These are phyloP conservation scores for Lacanobia oleracea DNA, from an alignment of 2,888 invertebrate species.

Conservation along the genomic window DNA sequence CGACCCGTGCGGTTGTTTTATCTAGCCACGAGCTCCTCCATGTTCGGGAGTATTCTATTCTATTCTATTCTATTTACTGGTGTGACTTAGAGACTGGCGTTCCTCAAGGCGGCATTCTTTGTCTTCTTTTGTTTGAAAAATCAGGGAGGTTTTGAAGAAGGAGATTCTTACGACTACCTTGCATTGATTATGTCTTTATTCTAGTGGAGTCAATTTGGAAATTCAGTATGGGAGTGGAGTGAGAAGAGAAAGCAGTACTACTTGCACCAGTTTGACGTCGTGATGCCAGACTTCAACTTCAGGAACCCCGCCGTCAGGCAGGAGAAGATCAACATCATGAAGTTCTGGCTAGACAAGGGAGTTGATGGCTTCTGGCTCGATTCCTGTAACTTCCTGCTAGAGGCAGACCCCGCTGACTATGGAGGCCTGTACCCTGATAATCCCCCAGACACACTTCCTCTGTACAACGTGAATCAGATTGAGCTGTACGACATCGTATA, in stretches of 20 bases:
- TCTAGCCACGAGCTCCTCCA: too few species aligned
- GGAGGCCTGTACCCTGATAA: constrained; percentile 86
- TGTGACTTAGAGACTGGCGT: too few species aligned
- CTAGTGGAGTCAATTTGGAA: constrained; percentile 91
- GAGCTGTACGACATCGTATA: constrained; percentile 90
- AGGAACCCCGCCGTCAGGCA: constrained; percentile 89
- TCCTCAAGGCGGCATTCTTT: too few species aligned
- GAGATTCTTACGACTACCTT: too few species aligned
- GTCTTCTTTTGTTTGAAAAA: too few species aligned
- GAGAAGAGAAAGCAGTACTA: constrained; percentile 92
- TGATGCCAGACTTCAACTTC: constrained; percentile 93
- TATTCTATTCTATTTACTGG: too few species aligned
- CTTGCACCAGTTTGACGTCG: constrained; percentile 92
- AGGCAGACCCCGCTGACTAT: constrained; percentile 84
- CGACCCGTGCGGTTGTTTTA: too few species aligned
- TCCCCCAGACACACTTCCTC: constrained; percentile 90
- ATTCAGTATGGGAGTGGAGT: constrained; percentile 93
- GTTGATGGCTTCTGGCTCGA: constrained; percentile 94
- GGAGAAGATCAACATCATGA: constrained; percentile 90
- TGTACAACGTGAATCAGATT: constrained; percentile 91
- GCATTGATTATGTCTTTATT: not conserved
- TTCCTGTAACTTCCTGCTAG: constrained; percentile 91
- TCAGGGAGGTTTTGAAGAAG: too few species aligned
- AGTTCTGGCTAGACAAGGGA: constrained; percentile 94
- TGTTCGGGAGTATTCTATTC: too few species aligned